Percentiles rank a stretch among this genome's conserved stretches.
phyloP scores from a whole-genome alignment of 2,797 vertebrate species.

The Peromyscus aztecus region DNA sequence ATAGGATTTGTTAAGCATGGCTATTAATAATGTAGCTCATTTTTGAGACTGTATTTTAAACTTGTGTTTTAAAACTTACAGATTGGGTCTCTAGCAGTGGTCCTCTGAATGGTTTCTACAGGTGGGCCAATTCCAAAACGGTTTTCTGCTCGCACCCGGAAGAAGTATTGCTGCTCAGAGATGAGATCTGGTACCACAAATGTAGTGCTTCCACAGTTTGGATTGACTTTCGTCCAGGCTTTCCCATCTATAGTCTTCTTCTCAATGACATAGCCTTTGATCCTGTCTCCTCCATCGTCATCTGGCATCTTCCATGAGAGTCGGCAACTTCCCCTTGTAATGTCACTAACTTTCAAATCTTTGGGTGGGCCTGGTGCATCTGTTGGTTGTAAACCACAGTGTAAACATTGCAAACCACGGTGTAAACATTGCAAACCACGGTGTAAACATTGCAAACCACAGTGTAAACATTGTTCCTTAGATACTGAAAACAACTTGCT shows the following conservation, averaged over 20 bases:
- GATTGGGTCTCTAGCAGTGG: slow-evolving; percentile 95
- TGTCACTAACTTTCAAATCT: slow-evolving; percentile 96
- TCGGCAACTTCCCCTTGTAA: slow-evolving; percentile 96
- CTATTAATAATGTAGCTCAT: not conserved
- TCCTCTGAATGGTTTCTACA: slow-evolving; percentile 90
- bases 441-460: slow-evolving; percentile 68
- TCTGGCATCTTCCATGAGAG: slow-evolving; percentile 97
- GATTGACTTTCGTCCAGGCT: slow-evolving; percentile 98
- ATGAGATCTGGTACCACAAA: slow-evolving; percentile 95
- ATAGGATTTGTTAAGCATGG: slow-evolving; percentile 74
- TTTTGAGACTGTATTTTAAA: slow-evolving; percentile 54
- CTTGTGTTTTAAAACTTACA: slow-evolving; percentile 90
- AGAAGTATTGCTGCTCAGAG: slow-evolving; percentile 95
- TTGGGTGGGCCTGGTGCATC: slow-evolving; percentile 96
- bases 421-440: slow-evolving; percentile 68
- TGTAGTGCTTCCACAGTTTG: slow-evolving; percentile 94
- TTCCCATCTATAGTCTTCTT: slow-evolving; percentile 96
- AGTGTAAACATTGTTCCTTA: slow-evolving; percentile 56
- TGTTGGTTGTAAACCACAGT: slow-evolving; percentile 84
- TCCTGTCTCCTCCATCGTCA: slow-evolving; percentile 96
- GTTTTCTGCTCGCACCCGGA: slow-evolving; percentile 97
- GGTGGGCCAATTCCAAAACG: slow-evolving; percentile 94
- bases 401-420: slow-evolving; percentile 69
- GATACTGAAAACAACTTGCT: slow-evolving; percentile 43
- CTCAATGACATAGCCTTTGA: slow-evolving; percentile 98